Evolutionary conservation across 2,113 vertebrate genomes (phyloP).

Genomic region (Ceuthmochares aereus): DNA sequence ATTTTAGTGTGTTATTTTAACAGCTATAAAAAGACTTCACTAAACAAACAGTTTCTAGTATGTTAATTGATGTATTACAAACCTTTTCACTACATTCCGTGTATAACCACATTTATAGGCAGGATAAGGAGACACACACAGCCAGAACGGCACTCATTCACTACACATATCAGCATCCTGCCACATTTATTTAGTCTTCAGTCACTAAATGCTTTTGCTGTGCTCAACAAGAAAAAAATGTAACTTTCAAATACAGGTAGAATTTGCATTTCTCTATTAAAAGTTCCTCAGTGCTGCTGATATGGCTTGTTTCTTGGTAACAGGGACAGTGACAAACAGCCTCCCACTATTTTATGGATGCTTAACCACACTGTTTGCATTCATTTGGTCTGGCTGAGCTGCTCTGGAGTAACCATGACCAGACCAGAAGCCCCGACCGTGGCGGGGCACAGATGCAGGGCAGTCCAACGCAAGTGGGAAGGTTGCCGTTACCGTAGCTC

Average conservation of each 20-base stretch:
- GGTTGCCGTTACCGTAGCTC: background rate
- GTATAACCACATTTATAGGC: background rate
- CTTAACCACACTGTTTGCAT: background rate
- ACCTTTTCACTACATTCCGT: background rate
- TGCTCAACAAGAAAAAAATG: background rate
- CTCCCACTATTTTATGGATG: background rate
- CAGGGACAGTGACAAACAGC: background rate
- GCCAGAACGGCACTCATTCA: background rate
- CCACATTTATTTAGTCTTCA: background rate
- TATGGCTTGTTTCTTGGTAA: background rate
- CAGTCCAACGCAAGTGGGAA: background rate
- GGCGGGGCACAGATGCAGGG: rapidly evolving
- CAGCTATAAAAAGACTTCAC: slow-evolving; percentile 28
- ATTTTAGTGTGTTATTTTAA: slow-evolving; percentile 6
- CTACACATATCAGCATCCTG: background rate
- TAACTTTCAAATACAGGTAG: background rate
- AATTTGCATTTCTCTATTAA: background rate
- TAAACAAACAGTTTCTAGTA: slow-evolving; percentile 2
- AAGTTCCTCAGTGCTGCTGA: background rate
- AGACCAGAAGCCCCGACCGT: background rate
- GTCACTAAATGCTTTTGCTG: background rate
- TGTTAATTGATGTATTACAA: background rate
- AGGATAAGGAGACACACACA: background rate
- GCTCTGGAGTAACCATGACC: background rate
- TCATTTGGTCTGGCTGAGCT: background rate